Evolutionary conservation across 2,888 invertebrate species (phyloP).

Genomic region (Plutella xylostella): DNA sequence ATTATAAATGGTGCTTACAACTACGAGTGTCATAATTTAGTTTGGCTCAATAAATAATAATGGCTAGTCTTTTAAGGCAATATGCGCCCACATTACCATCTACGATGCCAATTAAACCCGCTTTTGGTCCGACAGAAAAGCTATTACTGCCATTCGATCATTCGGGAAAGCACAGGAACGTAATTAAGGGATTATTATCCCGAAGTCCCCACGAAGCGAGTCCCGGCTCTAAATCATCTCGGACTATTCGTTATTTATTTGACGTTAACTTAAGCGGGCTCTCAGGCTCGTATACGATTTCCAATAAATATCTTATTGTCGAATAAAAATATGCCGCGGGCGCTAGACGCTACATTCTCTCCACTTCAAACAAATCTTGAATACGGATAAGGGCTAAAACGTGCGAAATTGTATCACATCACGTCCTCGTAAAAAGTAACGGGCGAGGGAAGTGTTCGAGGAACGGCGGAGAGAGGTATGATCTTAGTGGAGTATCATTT

Average conservation of each 20-base stretch:
- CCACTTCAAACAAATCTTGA: slow-evolving; percentile 11
- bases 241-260: slow-evolving; percentile 29
- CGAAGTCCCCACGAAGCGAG: slow-evolving; percentile 25
- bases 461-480: slow-evolving; percentile 27
- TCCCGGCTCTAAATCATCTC: slow-evolving; percentile 40
- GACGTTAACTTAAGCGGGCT: background rate
- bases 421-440: slow-evolving; percentile 36
- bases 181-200: slow-evolving; percentile 55
- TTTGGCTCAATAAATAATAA: slow-evolving; percentile 15
- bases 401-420: slow-evolving; percentile 27
- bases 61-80: slow-evolving; percentile 18
- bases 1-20: slow-evolving; percentile 1
- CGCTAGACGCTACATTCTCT: slow-evolving; percentile 2
- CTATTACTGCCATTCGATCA: slow-evolving; percentile 57
- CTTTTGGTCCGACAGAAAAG: slow-evolving; percentile 44
- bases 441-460: slow-evolving; percentile 27
- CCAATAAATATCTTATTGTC: background rate
- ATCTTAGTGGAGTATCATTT: slow-evolving; percentile 37
- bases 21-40: slow-evolving; percentile 14
- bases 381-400: slow-evolving; percentile 20
- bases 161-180: slow-evolving; percentile 43
- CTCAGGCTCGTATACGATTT: background rate
- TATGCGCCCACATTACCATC: slow-evolving; percentile 23
- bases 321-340: slow-evolving; percentile 2
- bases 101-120: slow-evolving; percentile 38